Base-by-base conservation (phyloP, 2,888 invertebrate genomes). In the Phyllotreta cruciferae region DNA sequence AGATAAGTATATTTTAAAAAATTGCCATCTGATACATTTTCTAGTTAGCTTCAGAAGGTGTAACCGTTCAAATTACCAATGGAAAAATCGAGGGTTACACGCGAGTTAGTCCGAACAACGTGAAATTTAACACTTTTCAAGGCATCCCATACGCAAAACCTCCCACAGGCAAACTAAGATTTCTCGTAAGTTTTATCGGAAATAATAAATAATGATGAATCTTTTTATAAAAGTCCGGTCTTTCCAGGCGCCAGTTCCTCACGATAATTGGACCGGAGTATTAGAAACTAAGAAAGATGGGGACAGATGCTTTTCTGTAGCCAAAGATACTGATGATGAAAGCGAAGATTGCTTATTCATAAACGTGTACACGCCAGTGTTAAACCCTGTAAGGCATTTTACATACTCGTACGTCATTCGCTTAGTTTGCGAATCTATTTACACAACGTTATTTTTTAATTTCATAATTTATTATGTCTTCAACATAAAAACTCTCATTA, bases 91-190 rank as follows among this genome's bases (percentile, higher is more conserved):
- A 65, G 50, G 71, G 71, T 11, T 66, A 65, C 24, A 35, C 38
- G 14, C 45, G 66, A 35, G 10, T 39, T 4, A 64, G 62, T 53
- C 63, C 68, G 9, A 64, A 56, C 44, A 61, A 65, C 13, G 44
- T 54, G n/a, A 39, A 10, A 6, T 72, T 70, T 47, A 62, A 69
- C 60, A 60, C 70, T 37, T 72, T 70, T 56, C 66, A 70, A 64
- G 67, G 70, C 14, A 70, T 71, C 14, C 71, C 71, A 0, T 71
- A 62, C 54, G 71, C 68, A 1, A 68, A 66, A 63, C 66, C 71
- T 47, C 70, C 71, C 6, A 4, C 67, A 9, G 69, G 68, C 13
- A 47, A 64, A 34, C 44, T 70, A 13, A 63, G 72, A 56, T 72
- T 69, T 63, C 60, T 64, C 67, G 71, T 72, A 64, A 63, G 49